Conservation (phyloP, 2,888 invertebrate genomes). For the Oithona nana region DNA sequence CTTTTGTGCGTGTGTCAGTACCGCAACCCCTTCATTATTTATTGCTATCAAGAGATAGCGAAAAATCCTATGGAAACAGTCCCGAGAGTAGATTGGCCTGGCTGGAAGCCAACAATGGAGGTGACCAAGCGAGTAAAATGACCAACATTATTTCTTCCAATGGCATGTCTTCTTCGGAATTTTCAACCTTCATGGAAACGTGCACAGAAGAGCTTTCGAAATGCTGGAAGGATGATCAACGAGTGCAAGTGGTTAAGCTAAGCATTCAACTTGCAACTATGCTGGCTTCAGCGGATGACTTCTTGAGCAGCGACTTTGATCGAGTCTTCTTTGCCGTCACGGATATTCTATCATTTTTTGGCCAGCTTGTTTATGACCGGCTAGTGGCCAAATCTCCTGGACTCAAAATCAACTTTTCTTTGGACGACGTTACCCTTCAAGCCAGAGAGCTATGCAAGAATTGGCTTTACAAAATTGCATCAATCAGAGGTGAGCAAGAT, state of each 20-base stretch:
- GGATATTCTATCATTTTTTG: background rate
- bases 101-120: no score
- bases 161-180: background rate
- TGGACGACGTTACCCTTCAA: background rate
- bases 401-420: slow-evolving; percentile 4
- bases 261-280: background rate
- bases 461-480: background rate
- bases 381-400: slow-evolving; percentile 3
- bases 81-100: no score
- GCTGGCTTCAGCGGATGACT: background rate
- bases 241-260: background rate
- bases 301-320: background rate
- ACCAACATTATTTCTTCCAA: no score
- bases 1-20: no score
- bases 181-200: background rate
- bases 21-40: no score
- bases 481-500: background rate
- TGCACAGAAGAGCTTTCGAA: background rate
- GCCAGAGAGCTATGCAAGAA: background rate
- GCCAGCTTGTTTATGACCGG: background rate
- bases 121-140: no score
- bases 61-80: no score
- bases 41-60: no score
- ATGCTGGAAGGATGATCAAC: slow-evolving; percentile 10
- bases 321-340: background rate